Evolutionary conservation across 2,113 vertebrate genomes (phyloP), one percentile per base, ranked within the genome.

Genomic region (Pitta sordida): DNA sequence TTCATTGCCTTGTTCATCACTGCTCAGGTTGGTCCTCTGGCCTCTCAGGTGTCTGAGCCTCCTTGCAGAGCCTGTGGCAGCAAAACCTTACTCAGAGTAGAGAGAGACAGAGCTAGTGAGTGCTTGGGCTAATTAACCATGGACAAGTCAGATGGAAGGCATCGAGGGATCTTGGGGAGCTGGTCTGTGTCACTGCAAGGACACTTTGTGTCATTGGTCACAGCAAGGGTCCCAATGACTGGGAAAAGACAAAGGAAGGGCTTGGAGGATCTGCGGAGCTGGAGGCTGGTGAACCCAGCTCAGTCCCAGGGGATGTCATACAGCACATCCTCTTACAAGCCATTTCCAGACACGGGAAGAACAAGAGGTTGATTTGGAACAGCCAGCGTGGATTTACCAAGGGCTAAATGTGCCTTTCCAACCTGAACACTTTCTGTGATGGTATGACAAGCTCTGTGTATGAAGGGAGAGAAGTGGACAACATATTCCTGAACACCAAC

Each of bases 201-300:
- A 21, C 41, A 39, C 15, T 30, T 9, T 17, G 19, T 82, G 14
- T 44, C 27, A 26, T 1, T 59, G 22, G 6, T 76, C 63, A 41
- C 20, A 26, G 46, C 23, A 60, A 83, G 19, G 34, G 11, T 86
- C 46, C 26, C 0, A 0, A 7, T 9, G 36, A 36, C 7, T 36
- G 32, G 32, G 29, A 75, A 83, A 94, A 86, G 5, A 27, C 34
- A 84, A 77, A 70, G 41, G 4, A 46, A 77, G 3, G 41, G 29
- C 55, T 62, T 62, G 23, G 49, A 88, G 6, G 30, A 73, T 15
- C 9, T 73, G 41, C 10, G 27, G 24, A 83, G 12, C 13, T n/a
- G 26, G 19, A 74, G 17, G 4, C 15, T 67, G 24, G 10, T 41
- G 16, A 83, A 21, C 19, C 19, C n/a, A n/a, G 20, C 21, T 85